Conservation (phyloP, 2,797 vertebrate genomes). For the Micromesistius poutassou region DNA sequence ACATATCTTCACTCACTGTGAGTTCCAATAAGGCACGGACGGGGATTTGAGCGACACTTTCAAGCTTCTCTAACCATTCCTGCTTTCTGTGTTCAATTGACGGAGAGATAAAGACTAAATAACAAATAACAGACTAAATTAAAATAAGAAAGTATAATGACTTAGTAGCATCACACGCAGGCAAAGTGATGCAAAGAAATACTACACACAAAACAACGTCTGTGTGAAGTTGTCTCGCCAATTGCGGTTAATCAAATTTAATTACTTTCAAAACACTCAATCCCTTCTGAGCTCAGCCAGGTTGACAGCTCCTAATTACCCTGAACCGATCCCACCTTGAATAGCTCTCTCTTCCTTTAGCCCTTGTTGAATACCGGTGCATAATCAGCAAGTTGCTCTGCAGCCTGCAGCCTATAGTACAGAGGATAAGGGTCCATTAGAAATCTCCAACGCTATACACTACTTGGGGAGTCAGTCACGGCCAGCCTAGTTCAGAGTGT, state of each 20-base stretch:
- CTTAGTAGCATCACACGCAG: constrained; percentile 43
- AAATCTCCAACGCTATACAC: background rate
- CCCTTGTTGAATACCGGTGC: background rate
- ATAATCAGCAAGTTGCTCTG: background rate
- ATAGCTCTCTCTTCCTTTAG: background rate
- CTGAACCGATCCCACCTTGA: background rate
- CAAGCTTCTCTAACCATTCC: constrained; percentile 51
- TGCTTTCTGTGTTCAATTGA: constrained; percentile 58
- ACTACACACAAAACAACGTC: constrained; percentile 29
- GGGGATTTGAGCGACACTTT: constrained; percentile 55
- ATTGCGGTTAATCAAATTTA: background rate
- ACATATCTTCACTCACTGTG: too few species aligned
- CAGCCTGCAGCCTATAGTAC: background rate
- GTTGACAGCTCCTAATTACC: background rate
- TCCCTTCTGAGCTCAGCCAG: background rate
- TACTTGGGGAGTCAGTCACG: background rate
- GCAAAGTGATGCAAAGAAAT: constrained; percentile 51
- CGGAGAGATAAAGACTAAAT: constrained; percentile 61
- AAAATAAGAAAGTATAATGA: constrained; percentile 35
- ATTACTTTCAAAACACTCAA: background rate
- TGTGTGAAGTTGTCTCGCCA: background rate
- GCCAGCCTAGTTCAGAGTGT: background rate
- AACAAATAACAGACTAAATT: too few species aligned
- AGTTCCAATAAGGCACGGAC: constrained; percentile 27
- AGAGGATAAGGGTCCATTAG: background rate